Conservation (phyloP, 1,140 invertebrate species). For the Hycleus phaleratus region DNA sequence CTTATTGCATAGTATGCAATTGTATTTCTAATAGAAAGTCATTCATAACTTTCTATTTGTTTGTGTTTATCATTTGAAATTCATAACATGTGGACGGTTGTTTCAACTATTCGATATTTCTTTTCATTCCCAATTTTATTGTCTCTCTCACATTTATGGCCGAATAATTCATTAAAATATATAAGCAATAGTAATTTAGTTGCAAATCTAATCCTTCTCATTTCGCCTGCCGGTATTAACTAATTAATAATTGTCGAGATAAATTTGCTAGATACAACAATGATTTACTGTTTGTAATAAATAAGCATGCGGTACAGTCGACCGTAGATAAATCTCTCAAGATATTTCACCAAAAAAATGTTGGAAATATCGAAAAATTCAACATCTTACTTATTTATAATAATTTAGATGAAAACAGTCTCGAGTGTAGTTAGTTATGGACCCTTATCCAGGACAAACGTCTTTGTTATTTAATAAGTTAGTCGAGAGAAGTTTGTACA, state of each 20-base stretch:
- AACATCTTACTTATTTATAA: no score
- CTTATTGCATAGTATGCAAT: no score
- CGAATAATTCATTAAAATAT: conserved; percentile 13
- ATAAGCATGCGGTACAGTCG: conserved; percentile 22
- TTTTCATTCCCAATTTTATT: no score
- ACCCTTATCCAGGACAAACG: conserved; percentile 6
- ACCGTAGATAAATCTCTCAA: conserved; percentile 21
- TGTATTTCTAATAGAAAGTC: no score
- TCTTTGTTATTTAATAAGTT: conserved; percentile 11
- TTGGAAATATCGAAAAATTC: conserved; percentile 1
- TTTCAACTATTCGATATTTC: no score
- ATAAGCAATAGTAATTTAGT: conserved; percentile 18
- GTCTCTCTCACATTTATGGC: no score
- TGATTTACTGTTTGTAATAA: conserved; percentile 26
- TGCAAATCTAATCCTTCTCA: conserved; percentile 8
- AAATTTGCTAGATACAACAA: conserved; percentile 25
- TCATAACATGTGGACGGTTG: no score
- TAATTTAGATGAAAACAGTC: no score
- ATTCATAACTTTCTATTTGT: no score
- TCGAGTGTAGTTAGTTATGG: neutral
- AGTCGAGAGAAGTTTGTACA: neutral
- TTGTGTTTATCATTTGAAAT: no score
- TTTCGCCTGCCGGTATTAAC: conserved; percentile 17
- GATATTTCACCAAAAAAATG: conserved; percentile 8
- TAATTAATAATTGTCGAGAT: conserved; percentile 32